These are phyloP conservation scores for Drosophila simulans DNA, from an alignment of 1,140 invertebrate genomes.

Conservation along the genomic window DNA sequence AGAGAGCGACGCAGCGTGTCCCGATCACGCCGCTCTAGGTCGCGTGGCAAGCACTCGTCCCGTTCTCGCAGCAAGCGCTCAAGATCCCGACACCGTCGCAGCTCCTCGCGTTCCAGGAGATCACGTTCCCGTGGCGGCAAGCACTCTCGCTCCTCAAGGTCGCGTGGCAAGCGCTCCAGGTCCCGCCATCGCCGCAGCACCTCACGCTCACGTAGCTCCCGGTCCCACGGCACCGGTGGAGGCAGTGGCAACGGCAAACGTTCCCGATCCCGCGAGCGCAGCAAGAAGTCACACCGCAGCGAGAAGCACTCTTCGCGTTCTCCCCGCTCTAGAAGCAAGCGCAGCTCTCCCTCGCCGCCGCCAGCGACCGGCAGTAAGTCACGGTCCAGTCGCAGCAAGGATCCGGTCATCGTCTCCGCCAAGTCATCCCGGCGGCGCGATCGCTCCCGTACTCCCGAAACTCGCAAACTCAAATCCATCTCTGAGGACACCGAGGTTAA, in stretches of 20 bases:
- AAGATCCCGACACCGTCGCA: constrained; percentile 85
- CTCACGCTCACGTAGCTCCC: constrained; percentile 75
- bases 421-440: constrained; percentile 69
- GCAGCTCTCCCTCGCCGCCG: constrained; percentile 74
- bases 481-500: constrained; percentile 72
- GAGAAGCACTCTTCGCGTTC: constrained; percentile 75
- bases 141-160: constrained; percentile 44
- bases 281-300: constrained; percentile 74
- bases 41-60: constrained; percentile 84
- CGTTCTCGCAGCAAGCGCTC: constrained; percentile 85
- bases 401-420: constrained; percentile 42
- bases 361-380: constrained; percentile 49
- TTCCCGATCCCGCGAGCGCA: constrained; percentile 84
- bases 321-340: constrained; percentile 78
- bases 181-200: constrained; percentile 84
- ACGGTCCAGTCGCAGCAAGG: constrained; percentile 76
- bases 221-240: constrained; percentile 54
- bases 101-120: constrained; percentile 74
- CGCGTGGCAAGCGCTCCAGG: constrained; percentile 86
- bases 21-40: constrained; percentile 87
- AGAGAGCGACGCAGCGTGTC: constrained; percentile 85
- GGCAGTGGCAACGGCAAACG: constrained; percentile 86
- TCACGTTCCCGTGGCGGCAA: constrained; percentile 66
- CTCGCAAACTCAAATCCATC: constrained; percentile 74
- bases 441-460: constrained; percentile 70